Base-by-base conservation (phyloP, 2,888 invertebrate genomes). In the Drosophila kuntzei region DNA sequence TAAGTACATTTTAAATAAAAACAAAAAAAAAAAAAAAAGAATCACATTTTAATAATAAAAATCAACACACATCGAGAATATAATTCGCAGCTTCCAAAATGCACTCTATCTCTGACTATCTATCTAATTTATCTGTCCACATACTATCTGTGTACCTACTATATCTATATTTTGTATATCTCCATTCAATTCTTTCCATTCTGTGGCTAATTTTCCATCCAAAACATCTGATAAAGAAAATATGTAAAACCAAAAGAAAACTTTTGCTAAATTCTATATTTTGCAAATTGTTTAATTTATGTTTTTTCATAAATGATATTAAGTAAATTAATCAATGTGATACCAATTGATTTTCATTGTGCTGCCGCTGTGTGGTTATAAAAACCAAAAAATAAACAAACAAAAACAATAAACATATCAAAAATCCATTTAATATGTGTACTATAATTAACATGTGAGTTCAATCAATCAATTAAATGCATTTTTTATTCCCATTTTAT, bases 311-410 rank as follows among this genome's bases (percentile, higher is more conserved):
- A 47, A 47, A 44, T 65, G 47, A 79, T 59, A 60, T 64, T 29
- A 76, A 53, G 58, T 62, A 66, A 71, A 76, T 83, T 83, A 86
- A 83, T 83, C 86, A 83, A 86, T 86, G 25, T 83, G 76, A 73
- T 86, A 80, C 79, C 55, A 86, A 83, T 86, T 83, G 83, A 86
- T 80, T 86, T 61, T 83, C 71, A 79, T 83, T 83, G 59, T 83
- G 79, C 82, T 83, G 82, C 82, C 64, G 85, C 79, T 62, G 74
- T 74, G 75, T 66, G 76, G 58, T 62, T 37, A 47, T 11, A 32
- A 55, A 20, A 25, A 44, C 18, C 3, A 27, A 51, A 41, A 61
- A 36, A 27, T 14, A 20, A 41, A 44, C 16, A 32, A 55, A 32
- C 14, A 43, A 51, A 60, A 71, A 63, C 43, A 50, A 41, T 25